A percentile compares a stretch with the other conserved stretches of the same genome.
Evolutionary conservation across 2,113 vertebrate genomes (phyloP).

Genomic region (Dryoscopus gambensis): DNA sequence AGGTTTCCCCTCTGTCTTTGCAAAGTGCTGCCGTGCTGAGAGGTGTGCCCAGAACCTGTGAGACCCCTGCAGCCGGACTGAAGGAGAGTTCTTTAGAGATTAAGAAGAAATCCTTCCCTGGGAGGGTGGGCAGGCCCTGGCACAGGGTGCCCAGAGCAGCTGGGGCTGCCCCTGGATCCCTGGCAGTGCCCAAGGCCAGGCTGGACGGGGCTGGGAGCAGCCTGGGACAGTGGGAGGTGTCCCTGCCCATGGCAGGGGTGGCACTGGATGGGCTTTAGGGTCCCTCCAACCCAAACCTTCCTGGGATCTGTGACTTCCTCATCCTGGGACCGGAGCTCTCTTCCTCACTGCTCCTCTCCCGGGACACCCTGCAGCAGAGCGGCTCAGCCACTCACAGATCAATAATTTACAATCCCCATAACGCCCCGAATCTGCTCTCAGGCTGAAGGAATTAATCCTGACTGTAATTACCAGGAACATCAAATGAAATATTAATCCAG

Average conservation of each 20-base stretch:
- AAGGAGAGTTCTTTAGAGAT: too few relatives aligned
- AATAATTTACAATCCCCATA: not conserved
- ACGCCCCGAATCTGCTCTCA: not conserved
- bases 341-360: not conserved
- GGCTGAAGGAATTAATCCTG: not conserved
- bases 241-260: not conserved
- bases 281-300: fast-evolving
- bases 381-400: not conserved
- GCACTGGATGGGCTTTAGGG: fast-evolving
- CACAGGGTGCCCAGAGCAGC: not conserved
- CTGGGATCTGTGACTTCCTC: not conserved
- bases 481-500: not conserved
- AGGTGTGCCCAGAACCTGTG: too few relatives aligned
- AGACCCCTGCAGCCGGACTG: not conserved
- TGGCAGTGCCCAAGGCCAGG: not conserved
- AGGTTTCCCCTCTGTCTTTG: not conserved
- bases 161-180: not conserved
- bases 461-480: not conserved
- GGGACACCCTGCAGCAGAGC: not conserved
- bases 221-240: not conserved
- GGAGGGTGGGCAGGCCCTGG: not conserved
- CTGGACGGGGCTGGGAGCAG: not conserved
- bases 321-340: not conserved
- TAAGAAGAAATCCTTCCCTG: not conserved
- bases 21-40: too few relatives aligned